Conservation (phyloP, 2,888 invertebrate genomes). For the Hyposoter dolosus region DNA sequence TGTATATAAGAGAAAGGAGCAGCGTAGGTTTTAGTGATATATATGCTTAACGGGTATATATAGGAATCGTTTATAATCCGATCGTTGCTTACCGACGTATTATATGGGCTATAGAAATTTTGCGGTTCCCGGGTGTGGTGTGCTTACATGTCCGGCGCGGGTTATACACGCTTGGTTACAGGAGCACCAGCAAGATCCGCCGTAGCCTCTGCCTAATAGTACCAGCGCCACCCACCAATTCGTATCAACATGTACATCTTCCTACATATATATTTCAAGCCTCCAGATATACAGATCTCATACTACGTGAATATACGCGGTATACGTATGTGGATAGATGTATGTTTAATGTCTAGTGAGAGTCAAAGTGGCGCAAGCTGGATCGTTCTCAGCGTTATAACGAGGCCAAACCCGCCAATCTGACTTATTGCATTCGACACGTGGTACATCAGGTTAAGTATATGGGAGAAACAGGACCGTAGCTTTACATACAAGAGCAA, state of each 20-base stretch:
- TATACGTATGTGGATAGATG: not conserved
- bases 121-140: conserved; percentile 79
- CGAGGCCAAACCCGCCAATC: not conserved
- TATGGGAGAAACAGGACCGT: conserved; percentile 21
- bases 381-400: not conserved
- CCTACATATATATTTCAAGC: conserved; percentile 11
- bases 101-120: conserved; percentile 78
- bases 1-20: not conserved
- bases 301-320: not conserved
- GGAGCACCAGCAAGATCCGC: conserved; percentile 50
- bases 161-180: conserved; percentile 75
- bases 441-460: conserved; percentile 14
- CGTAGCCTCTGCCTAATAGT: conserved; percentile 36
- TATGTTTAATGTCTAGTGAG: not conserved
- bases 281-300: not conserved
- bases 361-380: conserved; percentile 18
- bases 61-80: conserved; percentile 64
- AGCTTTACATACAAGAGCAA: conserved; percentile 45
- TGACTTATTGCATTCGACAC: conserved; percentile 6
- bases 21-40: not conserved
- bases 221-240: conserved; percentile 30
- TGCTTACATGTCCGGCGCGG: conserved; percentile 77
- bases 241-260: conserved; percentile 15
- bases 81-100: conserved; percentile 71
- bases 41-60: not conserved